Evolutionary conservation across 2,888 invertebrate genomes (phyloP).

Genomic region (Harmothoe impar): DNA sequence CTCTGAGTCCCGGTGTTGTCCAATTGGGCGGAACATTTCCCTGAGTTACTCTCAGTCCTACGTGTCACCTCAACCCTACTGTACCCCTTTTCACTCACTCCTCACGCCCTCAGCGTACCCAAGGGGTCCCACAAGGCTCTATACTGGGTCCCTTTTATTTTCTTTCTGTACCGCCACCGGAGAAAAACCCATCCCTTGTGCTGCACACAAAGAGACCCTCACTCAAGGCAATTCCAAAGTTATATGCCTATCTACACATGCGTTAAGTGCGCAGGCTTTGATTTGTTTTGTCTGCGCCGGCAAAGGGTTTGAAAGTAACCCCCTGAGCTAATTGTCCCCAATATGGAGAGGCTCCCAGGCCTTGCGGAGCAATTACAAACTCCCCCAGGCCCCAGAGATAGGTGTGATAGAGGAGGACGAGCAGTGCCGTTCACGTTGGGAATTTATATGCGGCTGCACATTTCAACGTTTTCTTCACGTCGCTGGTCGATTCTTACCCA

Average conservation of each 20-base stretch:
- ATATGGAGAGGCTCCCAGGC: neutral
- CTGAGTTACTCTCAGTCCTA: neutral
- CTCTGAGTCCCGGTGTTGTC: neutral
- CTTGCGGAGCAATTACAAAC: neutral
- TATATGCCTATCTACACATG: constrained; percentile 24
- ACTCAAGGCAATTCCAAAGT: neutral
- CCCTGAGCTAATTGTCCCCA: constrained; percentile 35
- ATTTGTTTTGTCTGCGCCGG: constrained; percentile 9
- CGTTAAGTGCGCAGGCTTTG: constrained; percentile 45
- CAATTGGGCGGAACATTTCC: neutral
- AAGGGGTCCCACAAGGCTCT: neutral
- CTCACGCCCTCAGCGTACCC: neutral
- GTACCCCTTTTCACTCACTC: neutral
- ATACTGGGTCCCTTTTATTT: neutral
- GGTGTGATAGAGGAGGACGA: neutral
- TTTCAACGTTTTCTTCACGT: neutral
- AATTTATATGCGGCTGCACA: constrained; percentile 14
- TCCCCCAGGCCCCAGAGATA: neutral
- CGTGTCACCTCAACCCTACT: neutral
- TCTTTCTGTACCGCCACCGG: constrained; percentile 2
- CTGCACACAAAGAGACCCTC: neutral
- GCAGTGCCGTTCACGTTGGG: neutral
- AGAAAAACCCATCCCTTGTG: neutral
- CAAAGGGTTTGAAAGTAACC: constrained; percentile 8
- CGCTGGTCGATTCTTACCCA: neutral